Base-by-base conservation (phyloP, 2,888 invertebrate genomes). In the Mellilla xanthometata region DNA sequence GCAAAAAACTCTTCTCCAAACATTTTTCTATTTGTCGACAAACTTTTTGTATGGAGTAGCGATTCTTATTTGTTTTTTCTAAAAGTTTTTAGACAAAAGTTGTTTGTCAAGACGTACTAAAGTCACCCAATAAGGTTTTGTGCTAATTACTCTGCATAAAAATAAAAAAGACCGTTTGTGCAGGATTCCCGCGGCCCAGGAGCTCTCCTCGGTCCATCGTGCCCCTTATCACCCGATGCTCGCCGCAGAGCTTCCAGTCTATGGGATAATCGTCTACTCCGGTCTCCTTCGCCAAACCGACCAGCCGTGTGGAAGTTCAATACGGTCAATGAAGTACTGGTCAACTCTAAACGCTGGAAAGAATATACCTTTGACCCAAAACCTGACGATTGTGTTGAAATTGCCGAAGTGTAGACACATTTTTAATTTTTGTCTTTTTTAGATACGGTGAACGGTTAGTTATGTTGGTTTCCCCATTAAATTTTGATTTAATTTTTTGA, bases 301-400 rank as follows among this genome's bases (percentile, higher is more conserved):
- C 52, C 65, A 11, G 56, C 63, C 8, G 46, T 64, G 12, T 86
- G 87, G 85, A 88, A 87, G 65, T 87, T 82, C 54, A 87, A 87
- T 44, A 87, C 88, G 6, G 72, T 88, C 34, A 86, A 82, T 45
- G 86, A 86, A 60, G 65, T 74, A 2, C 52, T 83, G n/a, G 76
- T 86, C 24, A 75, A 79, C 49, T 79, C 85, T 5, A 68, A 76
- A 1, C 71, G 62, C 27, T 86, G 81, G 81, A 85, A 84, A 52
- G 78, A 81, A 10, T 83, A 81, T 40, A 65, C 70, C 1, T 81
- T 77, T 45, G 78, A 46, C 9, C 7, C 30, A 7, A 46, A 35
- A 9, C 11, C 34, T 12, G 35, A 36, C 10, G 31, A 40, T 9
- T 36, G 30, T 12, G 40, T 22, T 2, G 28, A 35, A 15, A 2